Base-by-base conservation (phyloP, 2,797 vertebrate genomes). In the Danio tinwini region DNA sequence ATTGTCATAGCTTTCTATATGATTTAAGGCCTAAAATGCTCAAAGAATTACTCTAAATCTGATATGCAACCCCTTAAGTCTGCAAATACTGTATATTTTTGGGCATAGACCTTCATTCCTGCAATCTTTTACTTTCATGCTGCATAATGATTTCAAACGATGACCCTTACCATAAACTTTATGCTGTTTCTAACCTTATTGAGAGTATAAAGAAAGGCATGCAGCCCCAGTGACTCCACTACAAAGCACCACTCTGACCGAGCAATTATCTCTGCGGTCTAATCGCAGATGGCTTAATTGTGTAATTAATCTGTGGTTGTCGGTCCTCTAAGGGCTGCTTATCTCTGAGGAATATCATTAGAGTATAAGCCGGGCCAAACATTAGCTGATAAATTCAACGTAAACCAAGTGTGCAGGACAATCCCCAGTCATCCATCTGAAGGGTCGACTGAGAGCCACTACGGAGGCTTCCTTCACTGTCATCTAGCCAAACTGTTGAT, bases 261-360 rank as follows among this genome's bases (percentile, higher is more conserved):
- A 67, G 69, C 53, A 78, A 82, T 82, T 82, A 82, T 78, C 68
- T 59, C 74, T 71, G 58, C 29, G 63, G 65, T 71, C 56, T 74
- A 75, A 75, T 63, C 47, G 65, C 58, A 80, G 65, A 80, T 58
- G 65, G 64, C 73, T 64, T 72, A 79, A 79, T 80, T 75, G 65
- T 83, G 65, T 83, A 83, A 83, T 83, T 69, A 74, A 71, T 80
- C 56, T 73, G 56, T 80, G 64, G 50, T 79, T 71, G 42, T 80
- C 45, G 45, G 21, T 29, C n/a, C 58, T 82, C 68, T 13, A 29
- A 74, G 39, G 81, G 56, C 71, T 55, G 37, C 71, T 49, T 78
- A 50, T 79, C 70, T 70, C 71, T 56, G 40, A 69, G 70, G 63
- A 79, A 82, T 45, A 49, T 68, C 55, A 63, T 75, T 75, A 64